Conservation (phyloP, 2,113 vertebrate genomes). For the Thinocorus orbignyianus region DNA sequence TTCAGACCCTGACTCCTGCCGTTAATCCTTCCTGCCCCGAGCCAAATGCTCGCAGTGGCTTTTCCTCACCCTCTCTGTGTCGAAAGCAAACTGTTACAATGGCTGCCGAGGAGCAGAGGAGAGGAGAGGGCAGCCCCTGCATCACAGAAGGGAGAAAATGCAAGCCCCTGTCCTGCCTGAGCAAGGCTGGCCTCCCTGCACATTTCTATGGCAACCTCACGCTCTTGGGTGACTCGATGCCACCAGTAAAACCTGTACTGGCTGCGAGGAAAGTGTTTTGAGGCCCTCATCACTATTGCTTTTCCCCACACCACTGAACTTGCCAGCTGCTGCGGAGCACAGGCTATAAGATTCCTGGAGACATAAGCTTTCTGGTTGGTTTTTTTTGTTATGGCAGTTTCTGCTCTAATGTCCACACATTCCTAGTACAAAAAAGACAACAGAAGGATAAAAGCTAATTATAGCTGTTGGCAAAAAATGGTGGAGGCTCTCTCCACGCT, state of each 20-base stretch:
- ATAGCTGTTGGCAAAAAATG: neutral
- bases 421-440: neutral
- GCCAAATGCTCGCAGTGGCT: neutral
- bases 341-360: neutral
- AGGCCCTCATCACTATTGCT: neutral
- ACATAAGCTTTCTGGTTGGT: neutral
- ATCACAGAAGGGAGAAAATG: neutral
- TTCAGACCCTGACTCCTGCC: neutral
- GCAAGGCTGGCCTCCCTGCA: neutral
- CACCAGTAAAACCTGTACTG: neutral
- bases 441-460: constrained; percentile 29
- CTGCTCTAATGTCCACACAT: neutral
- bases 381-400: neutral
- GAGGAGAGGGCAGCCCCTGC: neutral
- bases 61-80: neutral
- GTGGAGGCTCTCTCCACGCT: neutral
- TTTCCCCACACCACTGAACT: neutral
- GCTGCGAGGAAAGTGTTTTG: neutral
- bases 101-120: neutral
- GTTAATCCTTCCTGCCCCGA: neutral
- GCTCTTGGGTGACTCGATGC: neutral
- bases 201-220: neutral
- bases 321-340: neutral
- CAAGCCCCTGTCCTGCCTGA: neutral
- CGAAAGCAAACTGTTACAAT: neutral